Evolutionary conservation across 2,113 vertebrate genomes (phyloP).

Genomic region (Gobius niger): DNA sequence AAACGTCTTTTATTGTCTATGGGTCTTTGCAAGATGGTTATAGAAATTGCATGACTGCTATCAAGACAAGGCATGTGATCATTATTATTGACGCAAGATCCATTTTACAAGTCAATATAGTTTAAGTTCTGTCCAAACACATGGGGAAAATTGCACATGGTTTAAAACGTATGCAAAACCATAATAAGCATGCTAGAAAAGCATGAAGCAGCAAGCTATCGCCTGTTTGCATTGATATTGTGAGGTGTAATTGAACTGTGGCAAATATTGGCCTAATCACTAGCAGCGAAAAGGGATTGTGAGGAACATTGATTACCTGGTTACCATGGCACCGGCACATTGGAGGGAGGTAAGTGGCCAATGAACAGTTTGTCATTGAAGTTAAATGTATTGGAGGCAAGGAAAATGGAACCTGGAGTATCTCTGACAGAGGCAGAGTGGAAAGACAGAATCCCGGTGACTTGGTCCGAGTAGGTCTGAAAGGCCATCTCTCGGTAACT

Average conservation of each 20-base stretch:
- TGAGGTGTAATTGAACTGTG: not conserved
- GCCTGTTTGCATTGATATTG: not conserved
- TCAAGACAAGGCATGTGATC: too few species aligned
- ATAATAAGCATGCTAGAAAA: too few species aligned
- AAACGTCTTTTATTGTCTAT: too few species aligned
- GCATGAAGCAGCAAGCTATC: too few species aligned
- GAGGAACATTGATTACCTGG: conserved; percentile 1
- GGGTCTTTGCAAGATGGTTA: too few species aligned
- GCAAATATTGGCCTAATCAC: not conserved
- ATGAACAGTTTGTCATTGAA: not conserved
- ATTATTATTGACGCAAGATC: too few species aligned
- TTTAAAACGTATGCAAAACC: too few species aligned
- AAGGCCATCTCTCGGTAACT: not conserved
- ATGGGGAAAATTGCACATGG: too few species aligned
- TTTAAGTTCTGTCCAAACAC: too few species aligned
- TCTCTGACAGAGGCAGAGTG: not conserved
- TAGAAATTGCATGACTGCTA: too few species aligned
- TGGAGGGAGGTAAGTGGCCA: not conserved
- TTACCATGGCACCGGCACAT: conserved; percentile 1
- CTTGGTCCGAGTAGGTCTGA: not conserved
- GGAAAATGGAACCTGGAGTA: not conserved
- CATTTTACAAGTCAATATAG: too few species aligned
- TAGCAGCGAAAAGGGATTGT: not conserved
- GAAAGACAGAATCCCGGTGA: not conserved
- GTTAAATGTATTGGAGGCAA: not conserved